Base-by-base conservation (phyloP, 2,888 invertebrate species). In the Trilocha varians region DNA sequence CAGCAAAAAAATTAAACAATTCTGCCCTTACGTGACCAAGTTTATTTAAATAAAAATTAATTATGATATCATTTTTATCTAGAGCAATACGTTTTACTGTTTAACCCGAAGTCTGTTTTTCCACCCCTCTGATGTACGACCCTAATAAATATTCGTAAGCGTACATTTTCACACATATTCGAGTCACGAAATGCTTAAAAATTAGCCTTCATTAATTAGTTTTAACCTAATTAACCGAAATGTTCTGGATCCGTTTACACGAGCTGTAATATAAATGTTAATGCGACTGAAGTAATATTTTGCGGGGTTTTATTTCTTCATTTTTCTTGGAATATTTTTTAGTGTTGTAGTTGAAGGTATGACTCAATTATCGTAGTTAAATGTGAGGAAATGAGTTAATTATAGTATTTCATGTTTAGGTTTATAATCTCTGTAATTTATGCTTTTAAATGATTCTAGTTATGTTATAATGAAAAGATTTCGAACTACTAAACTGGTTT, bases 201-300 rank as follows among this genome's bases (percentile, higher is more conserved):
- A 56, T 53, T 50, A 43, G 45, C 47, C 49, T 52, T 48, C 48
- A 58, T 63, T 63, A 59, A 55, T 53, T 53, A 47, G 53, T 59
- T 64, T 70, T 59, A 62, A 55, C 57, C 52, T 70, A 70, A 70
- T 70, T 38, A 35, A 18, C 15, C 18, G 34, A 16, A 15, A 42
- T 42, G 34, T 16, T 13, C 11, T 25, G 25, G 5, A 14, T 36
- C 17, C 36, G 14, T 17, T 16, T 36, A 16, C 6, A 36, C 9
- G 15, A 36, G 17, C 15, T 3, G 3, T 17, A 13, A n/a, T 16
- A 41, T 36, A 38, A 40, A 44, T 45, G 44, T 47, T 41, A 44
- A 45, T 48, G 47, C 49, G 45, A 53, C 50, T 52, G 25, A 25
- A 25, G 11, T 25, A 25, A 25, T 9, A 25, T 18, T 18, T 4